phyloP scores from a whole-genome alignment of 2,113 vertebrate genomes.

The Candoia aspera region DNA sequence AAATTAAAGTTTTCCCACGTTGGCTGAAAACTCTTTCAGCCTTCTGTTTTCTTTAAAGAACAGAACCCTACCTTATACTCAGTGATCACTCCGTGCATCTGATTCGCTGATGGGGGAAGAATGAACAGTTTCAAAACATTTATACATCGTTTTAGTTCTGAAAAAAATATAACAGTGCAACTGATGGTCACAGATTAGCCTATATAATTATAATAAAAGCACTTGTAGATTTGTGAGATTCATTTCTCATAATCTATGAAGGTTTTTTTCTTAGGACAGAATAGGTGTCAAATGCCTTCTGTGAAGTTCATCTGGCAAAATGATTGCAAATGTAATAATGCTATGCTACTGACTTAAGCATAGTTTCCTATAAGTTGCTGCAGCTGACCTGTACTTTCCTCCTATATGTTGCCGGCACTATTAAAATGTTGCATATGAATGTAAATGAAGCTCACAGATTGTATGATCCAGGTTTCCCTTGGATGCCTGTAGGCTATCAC shows the following conservation, averaged over 20 bases:
- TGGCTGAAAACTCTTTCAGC: not conserved
- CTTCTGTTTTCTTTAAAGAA: conserved; percentile 3
- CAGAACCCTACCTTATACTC: conserved; percentile 3
- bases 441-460: conserved; percentile 84
- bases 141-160: conserved; percentile 21
- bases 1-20: not conserved
- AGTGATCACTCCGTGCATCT: conserved; percentile 36
- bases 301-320: conserved; percentile 77
- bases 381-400: conserved; percentile 82
- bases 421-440: conserved; percentile 83
- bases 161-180: conserved; percentile 35
- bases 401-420: conserved; percentile 77
- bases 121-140: conserved; percentile 39
- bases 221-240: conserved; percentile 55
- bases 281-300: conserved; percentile 74
- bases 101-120: conserved; percentile 28
- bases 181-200: conserved; percentile 60
- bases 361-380: conserved; percentile 74
- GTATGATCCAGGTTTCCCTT: conserved; percentile 81
- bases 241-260: conserved; percentile 69
- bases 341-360: conserved; percentile 80
- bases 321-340: conserved; percentile 77
- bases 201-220: conserved; percentile 44
- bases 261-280: conserved; percentile 42
- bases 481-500: conserved; percentile 84